Evolutionary conservation across 2,113 vertebrate genomes (phyloP), one percentile per base, ranked within the genome.

Genomic region (Pelodiscus sinensis): DNA sequence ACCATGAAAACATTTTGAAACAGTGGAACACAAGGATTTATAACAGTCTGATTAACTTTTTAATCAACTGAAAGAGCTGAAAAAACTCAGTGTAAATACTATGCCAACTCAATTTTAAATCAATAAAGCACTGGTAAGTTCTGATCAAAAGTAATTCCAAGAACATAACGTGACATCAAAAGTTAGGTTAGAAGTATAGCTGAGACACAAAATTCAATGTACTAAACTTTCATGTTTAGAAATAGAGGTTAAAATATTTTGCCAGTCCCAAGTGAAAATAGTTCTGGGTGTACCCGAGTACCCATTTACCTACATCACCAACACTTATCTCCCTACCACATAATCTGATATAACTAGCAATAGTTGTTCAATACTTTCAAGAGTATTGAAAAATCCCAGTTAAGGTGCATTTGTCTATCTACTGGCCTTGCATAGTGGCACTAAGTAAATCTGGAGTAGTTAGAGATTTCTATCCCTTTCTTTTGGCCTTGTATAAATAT

Each of bases 111-210:
- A 95, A 94, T 94, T 95, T 92, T 92, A 95, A 96, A 97, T 93
- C 96, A 96, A 93, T 94, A 7, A 94, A 86, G 62, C 79, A 88
- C 86, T 94, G 89, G 94, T 94, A 56, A 97, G 94, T 93, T 96
- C 85, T 94, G 85, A 95, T 96, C 87, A 94, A 94, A 96, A 89
- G 73, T 92, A 86, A 71, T 93, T 96, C 90, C 79, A 71, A 86
- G 95, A 73, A 94, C 95, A 97, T 90, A 97, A 96, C 92, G 54
- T 94, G 79, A 90, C 95, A 90, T 85, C 86, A 81, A 77, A 24
- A 50, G 73, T 50, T 77, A 14, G 38, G 1, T 0, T 50, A 94
- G 95, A 84, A 94, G 94, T 75, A 1, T 8, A 92, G 83, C 25
- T 58, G 88, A 94, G 22, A 78, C 82, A 44, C 35, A 83, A 62